Evolutionary conservation across 2,113 vertebrate species (phyloP).

Genomic region (Herpailurus yagouaroundi): DNA sequence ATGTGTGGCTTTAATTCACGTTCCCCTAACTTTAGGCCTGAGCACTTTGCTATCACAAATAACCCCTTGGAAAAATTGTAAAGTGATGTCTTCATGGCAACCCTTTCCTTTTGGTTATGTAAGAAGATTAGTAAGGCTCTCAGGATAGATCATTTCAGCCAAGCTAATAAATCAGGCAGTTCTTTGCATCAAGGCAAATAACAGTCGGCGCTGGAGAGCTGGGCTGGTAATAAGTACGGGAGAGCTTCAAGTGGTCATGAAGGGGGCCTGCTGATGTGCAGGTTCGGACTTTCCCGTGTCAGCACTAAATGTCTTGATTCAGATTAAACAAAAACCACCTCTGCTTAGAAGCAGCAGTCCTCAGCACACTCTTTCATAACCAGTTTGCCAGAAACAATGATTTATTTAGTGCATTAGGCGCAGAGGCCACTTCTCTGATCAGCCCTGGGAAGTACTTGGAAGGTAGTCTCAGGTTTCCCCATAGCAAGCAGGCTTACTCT

Average conservation of each 20-base stretch:
- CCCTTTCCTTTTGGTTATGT: constrained; percentile 68
- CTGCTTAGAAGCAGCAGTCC: constrained; percentile 62
- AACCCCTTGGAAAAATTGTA: constrained; percentile 48
- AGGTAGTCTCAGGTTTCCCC: not conserved
- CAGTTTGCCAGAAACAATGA: constrained; percentile 54
- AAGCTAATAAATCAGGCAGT: constrained; percentile 79
- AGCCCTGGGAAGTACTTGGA: not conserved
- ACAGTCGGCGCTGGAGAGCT: constrained; percentile 69
- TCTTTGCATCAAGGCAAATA: constrained; percentile 79
- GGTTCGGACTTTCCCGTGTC: constrained; percentile 79
- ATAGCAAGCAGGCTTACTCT: not conserved
- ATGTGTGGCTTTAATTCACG: constrained; percentile 59
- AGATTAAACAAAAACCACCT: constrained; percentile 78
- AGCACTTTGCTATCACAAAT: constrained; percentile 38
- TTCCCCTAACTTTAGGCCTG: constrained; percentile 59
- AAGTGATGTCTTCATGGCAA: constrained; percentile 21
- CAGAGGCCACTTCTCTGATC: not conserved
- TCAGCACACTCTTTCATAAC: constrained; percentile 35
- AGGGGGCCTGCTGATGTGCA: constrained; percentile 82
- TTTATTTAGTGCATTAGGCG: constrained; percentile 45
- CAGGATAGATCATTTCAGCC: constrained; percentile 75
- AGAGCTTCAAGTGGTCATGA: constrained; percentile 81
- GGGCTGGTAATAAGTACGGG: constrained; percentile 74
- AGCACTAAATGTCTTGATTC: constrained; percentile 81
- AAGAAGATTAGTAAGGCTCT: constrained; percentile 80